Evolutionary conservation across 2,113 vertebrate species (phyloP).

Genomic region (Callithrix jacchus): DNA sequence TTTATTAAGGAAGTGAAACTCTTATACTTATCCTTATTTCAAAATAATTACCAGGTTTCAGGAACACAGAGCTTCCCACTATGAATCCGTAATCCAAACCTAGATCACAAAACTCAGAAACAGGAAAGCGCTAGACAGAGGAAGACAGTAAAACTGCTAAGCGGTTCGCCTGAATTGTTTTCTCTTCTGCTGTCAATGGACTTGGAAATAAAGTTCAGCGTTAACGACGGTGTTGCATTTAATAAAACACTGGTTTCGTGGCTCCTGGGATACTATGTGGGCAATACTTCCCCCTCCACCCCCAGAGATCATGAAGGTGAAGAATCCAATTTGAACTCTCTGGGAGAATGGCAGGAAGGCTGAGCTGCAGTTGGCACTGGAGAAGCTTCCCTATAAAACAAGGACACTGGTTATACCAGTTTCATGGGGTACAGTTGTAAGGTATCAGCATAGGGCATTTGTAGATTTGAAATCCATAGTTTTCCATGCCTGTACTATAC

Average conservation of each 20-base stretch:
- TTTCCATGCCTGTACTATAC: background rate
- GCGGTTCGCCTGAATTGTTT: background rate
- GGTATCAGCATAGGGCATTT: background rate
- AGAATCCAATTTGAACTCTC: constrained; percentile 13
- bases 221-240: constrained; percentile 50
- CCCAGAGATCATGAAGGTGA: constrained; percentile 32
- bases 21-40: background rate
- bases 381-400: constrained; percentile 42
- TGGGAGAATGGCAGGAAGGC: background rate
- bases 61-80: background rate
- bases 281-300: background rate
- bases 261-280: constrained; percentile 28
- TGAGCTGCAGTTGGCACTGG: background rate
- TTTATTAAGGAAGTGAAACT: background rate
- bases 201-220: constrained; percentile 51
- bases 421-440: background rate
- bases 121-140: background rate
- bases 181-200: constrained; percentile 30
- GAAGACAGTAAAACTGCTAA: background rate
- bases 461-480: background rate
- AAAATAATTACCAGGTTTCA: background rate
- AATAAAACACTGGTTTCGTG: constrained; percentile 54
- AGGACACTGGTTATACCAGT: constrained; percentile 25
- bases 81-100: background rate
- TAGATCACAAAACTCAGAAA: background rate